Evolutionary conservation across 2,888 invertebrate genomes (phyloP), one percentile per base, ranked within the genome.

Genomic region (Habroteleia sp.): DNA sequence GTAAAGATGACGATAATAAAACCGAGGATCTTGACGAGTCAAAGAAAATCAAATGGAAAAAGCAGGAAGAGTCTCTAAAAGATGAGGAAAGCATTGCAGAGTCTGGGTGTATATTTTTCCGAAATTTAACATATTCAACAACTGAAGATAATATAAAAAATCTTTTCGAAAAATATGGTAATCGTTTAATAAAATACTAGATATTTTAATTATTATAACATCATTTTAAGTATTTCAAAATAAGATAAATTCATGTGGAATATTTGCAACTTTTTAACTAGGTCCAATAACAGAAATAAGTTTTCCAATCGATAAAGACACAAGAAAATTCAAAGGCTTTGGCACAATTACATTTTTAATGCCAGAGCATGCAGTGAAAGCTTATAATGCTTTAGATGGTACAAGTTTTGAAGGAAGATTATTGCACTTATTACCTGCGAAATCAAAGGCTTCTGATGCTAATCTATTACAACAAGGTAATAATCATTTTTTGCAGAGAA

Each of bases 291-390:
- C 95, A 0, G 98, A 98, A 88, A 91, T 98, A 0, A 94, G 93
- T 88, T 90, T 99, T 84, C 98, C 99, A 0, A 92, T 99, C 58
- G 98, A 99, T 87, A 90, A 91, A 54, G 85, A 92, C 0, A 94
- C 95, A 0, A 93, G 97, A 29, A 94, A 94, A 86, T 91, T 93
- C 7, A 98, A 98, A 89, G 98, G 99, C 0, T 99, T 97, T 88
- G 99, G 97, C 0, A 94, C 95, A 0, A 91, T 99, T 0, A 96
- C 97, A 0, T 99, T 93, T 86, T 90, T 99, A 85, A 94, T 99
- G 91, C 97, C 99, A 0, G 98, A 99, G 86, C 95, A 99, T 89
- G 99, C 99, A 0, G 93, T 95, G 0, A 93, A 92, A 82, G 99
- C 99, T 0, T 98, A 94, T 86, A 90, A 93, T 0, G 94, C 94